Base-by-base conservation (phyloP, 2,888 invertebrate species). In the Tenthredo livida region DNA sequence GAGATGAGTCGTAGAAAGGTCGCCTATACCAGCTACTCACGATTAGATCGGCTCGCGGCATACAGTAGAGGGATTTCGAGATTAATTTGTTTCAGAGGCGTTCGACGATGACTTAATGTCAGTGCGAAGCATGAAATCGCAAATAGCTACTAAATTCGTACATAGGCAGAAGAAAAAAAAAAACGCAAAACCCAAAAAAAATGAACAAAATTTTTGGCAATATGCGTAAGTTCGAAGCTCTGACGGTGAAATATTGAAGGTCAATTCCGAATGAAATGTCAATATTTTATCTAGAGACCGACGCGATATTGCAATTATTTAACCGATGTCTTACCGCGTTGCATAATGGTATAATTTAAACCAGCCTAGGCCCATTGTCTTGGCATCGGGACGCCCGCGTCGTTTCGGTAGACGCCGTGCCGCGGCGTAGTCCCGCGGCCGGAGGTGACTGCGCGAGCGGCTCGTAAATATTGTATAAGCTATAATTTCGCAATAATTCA, bases 51-150 rank as follows among this genome's bases (percentile, higher is more conserved):
- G 77, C 15, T 54, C 50, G 9, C 47, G 3, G 47, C 43, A 21
- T 25, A 21, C 25, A 61, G 21, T 12, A 21, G 37, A 58, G 37
- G 61, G 40, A 40, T 37, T 37, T 25, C 29, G 9, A 61, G 40
- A 80, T 80, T 80, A 80, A 80, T 80, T 40, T 58, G 40, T 58
- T 80, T 37, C 61, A n/a, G 58, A 77, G 77, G 61, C 43, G 61
- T 37, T 61, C 61, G 33, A 12, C 37, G 80, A 58, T 80, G 80
- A 80, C 21, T 40, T 61, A 80, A 80, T 80, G 80, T 80, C 80
- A 61, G 50, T 37, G 15, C 12, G 58, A 17, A 10, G 21, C 80
- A 37, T 80, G 61, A 40, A 80, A 58, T 58, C 7, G 61, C 37
- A 40, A 40, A 80, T 61, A 33, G 77, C 33, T 29, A 77, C 50